Conservation (phyloP, 2,888 invertebrate genomes). For the Sympetrum striolatum region DNA sequence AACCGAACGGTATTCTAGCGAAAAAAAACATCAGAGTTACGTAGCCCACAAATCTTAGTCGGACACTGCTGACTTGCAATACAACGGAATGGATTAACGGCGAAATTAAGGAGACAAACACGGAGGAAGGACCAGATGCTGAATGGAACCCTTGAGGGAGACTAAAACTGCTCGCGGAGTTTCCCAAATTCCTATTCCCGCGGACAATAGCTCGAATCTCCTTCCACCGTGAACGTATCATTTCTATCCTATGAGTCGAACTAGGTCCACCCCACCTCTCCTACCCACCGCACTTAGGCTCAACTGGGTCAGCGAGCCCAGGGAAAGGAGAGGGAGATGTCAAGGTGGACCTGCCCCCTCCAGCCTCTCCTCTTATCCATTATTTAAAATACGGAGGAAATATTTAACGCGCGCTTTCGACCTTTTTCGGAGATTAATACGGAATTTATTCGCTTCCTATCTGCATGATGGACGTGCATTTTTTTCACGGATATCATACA, state of each 20-base stretch:
- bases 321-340: conserved; percentile 43
- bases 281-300: conserved; percentile 47
- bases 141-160: no score
- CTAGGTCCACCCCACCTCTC: background rate
- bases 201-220: conserved; percentile 55
- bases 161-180: background rate
- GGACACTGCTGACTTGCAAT: no score
- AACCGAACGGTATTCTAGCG: no score
- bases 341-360: conserved; percentile 22
- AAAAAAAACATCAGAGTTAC: no score
- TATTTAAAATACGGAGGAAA: background rate
- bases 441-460: no score
- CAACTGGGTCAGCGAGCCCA: conserved; percentile 32
- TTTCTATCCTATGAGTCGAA: background rate
- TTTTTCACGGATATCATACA: no score
- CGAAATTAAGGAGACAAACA: no score
- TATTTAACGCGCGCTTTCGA: background rate
- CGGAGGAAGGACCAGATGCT: no score
- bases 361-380: conserved; percentile 46
- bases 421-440: no score
- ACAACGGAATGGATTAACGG: no score
- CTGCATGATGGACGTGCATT: no score
- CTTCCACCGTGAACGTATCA: conserved; percentile 51
- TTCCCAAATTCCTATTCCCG: background rate
- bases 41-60: no score